Evolutionary conservation across 2,797 vertebrate species (phyloP).

Genomic region (Spinibarbus caldwelli): DNA sequence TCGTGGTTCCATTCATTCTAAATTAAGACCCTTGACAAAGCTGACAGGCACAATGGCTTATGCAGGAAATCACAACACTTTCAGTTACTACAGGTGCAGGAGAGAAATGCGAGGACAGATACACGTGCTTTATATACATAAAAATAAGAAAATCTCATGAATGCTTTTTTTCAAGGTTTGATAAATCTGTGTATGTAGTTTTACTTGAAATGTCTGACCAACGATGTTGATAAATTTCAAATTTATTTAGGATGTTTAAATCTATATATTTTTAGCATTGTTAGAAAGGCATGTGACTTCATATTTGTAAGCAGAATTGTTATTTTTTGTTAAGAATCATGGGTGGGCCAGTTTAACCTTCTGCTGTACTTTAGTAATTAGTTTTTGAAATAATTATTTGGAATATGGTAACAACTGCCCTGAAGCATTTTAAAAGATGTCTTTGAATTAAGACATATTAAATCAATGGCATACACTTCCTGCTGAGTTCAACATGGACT

Average conservation of each 20-base stretch:
- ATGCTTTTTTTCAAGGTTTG: background rate
- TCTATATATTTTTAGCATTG: background rate
- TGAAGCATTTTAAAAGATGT: constrained; percentile 78
- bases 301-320: background rate
- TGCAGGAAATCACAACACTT: constrained; percentile 9
- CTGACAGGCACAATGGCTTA: constrained; percentile 18
- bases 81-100: background rate
- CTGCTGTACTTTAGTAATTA: constrained; percentile 11
- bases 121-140: background rate
- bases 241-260: background rate
- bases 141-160: background rate
- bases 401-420: constrained; percentile 56
- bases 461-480: constrained; percentile 84
- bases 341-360: background rate
- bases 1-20: background rate
- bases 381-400: constrained; percentile 23
- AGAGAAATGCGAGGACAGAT: background rate
- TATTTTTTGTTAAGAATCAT: background rate
- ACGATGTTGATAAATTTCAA: background rate
- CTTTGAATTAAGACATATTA: constrained; percentile 85
- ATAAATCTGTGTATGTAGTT: background rate
- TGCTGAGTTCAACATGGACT: constrained; percentile 79
- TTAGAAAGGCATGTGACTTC: background rate
- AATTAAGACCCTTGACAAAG: constrained; percentile 35
- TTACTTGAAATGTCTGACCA: background rate